Percentiles rank a stretch among this genome's conserved stretches.
These are phyloP conservation scores for Tachystola acroxantha DNA, from an alignment of 2,888 invertebrate genomes.

Conservation along the genomic window DNA sequence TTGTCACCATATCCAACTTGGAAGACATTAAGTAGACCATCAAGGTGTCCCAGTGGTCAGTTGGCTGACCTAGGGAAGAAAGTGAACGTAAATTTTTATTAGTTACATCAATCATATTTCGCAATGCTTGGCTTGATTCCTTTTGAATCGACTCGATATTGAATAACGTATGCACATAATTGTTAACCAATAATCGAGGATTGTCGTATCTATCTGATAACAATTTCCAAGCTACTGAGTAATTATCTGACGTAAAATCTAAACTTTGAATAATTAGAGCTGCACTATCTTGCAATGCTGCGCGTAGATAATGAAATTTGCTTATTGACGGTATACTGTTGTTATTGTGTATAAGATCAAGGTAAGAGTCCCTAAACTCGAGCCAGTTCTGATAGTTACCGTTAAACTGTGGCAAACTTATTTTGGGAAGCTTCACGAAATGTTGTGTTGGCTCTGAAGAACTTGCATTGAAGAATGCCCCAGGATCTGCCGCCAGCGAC, in stretches of 20 bases:
- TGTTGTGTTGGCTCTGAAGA: too few relatives aligned
- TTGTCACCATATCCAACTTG: slow-evolving; percentile 1
- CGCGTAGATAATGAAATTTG: not conserved
- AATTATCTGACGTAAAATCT: not conserved
- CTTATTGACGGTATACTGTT: too few relatives aligned
- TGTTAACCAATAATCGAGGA: not conserved
- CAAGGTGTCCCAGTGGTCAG: slow-evolving; percentile 2
- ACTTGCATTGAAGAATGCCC: too few relatives aligned
- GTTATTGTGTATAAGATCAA: too few relatives aligned
- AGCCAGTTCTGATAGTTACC: too few relatives aligned
- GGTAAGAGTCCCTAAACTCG: too few relatives aligned
- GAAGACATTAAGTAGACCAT: slow-evolving; percentile 5
- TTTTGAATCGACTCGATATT: slow-evolving; percentile 1
- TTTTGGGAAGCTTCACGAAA: too few relatives aligned
- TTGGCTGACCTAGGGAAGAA: slow-evolving; percentile 4
- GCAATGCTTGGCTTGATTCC: slow-evolving; percentile 6
- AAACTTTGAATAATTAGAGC: not conserved
- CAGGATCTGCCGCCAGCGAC: too few relatives aligned
- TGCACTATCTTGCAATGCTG: not conserved
- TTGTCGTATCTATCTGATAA: too few relatives aligned
- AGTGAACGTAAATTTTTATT: slow-evolving; percentile 8
- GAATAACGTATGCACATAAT: slow-evolving; percentile 5
- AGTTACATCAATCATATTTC: slow-evolving; percentile 3
- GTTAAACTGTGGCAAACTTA: too few relatives aligned
- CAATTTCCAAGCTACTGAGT: not conserved